phyloP scores from a whole-genome alignment of 2,888 invertebrate genomes.

The Esperia sulphurella region DNA sequence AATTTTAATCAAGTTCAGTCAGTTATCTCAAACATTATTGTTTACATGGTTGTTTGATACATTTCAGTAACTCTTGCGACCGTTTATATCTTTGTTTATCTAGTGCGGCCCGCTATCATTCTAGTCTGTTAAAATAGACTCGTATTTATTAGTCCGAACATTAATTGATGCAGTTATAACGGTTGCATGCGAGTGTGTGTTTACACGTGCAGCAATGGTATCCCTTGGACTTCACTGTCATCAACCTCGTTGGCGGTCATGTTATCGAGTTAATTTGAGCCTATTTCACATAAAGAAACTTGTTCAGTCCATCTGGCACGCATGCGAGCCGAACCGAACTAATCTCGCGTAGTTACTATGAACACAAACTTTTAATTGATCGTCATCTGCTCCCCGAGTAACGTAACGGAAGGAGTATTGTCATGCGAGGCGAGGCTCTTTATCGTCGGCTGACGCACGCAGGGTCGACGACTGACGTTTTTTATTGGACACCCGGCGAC shows the following conservation, averaged over 20 bases:
- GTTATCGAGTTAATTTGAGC: constrained; percentile 13
- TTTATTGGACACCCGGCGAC: constrained; percentile 48
- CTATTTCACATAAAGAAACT: constrained; percentile 48
- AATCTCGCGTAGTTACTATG: constrained; percentile 70
- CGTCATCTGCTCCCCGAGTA: constrained; percentile 66
- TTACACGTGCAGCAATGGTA: background rate
- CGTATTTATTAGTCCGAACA: too few species aligned
- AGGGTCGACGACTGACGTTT: constrained; percentile 68
- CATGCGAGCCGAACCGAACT: constrained; percentile 42
- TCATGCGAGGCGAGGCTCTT: constrained; percentile 32
- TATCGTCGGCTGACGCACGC: constrained; percentile 52
- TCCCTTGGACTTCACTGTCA: background rate
- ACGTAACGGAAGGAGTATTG: constrained; percentile 44
- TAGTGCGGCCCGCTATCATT: too few species aligned
- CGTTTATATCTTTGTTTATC: background rate
- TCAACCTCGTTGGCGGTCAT: constrained; percentile 1
- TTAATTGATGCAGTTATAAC: too few species aligned
- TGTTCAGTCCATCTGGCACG: constrained; percentile 65
- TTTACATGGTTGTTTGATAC: background rate
- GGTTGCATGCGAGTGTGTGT: background rate
- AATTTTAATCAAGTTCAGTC: background rate
- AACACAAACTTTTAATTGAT: constrained; percentile 74
- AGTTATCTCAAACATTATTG: background rate
- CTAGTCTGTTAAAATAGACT: too few species aligned
- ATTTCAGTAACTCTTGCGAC: background rate